Evolutionary conservation across 2,797 vertebrate species (phyloP).

Genomic region (Lagocephalus sceleratus): DNA sequence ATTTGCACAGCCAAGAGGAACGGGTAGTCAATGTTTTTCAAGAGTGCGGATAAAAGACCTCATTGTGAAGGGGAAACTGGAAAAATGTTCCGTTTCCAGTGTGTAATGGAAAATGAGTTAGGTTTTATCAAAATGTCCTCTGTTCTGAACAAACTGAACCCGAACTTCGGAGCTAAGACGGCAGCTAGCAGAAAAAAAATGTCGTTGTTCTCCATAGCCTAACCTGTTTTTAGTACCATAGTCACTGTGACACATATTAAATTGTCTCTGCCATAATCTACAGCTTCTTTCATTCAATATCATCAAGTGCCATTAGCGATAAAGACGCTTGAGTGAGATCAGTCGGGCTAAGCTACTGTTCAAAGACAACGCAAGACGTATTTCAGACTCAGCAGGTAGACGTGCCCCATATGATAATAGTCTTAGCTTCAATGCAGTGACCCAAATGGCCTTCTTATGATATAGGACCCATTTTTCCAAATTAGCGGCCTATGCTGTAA

Average conservation of each 20-base stretch:
- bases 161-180: conserved; percentile 25
- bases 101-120: conserved; percentile 58
- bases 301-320: conserved; percentile 58
- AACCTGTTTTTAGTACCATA: conserved; percentile 47
- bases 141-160: conserved; percentile 15
- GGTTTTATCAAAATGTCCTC: conserved; percentile 50
- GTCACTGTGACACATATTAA: conserved; percentile 38
- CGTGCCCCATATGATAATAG: conserved; percentile 69
- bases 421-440: conserved; percentile 65
- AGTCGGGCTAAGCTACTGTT: conserved; percentile 47
- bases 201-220: conserved; percentile 26
- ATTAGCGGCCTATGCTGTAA: conserved; percentile 3
- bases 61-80: conserved; percentile 41
- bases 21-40: conserved; percentile 58
- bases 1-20: conserved; percentile 67
- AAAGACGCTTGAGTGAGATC: conserved; percentile 57
- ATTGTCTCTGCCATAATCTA: conserved; percentile 59
- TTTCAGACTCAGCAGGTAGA: conserved; percentile 70
- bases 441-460: conserved; percentile 44
- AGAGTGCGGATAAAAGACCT: conserved; percentile 48
- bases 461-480: conserved; percentile 23
- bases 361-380: conserved; percentile 33
- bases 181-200: background rate
- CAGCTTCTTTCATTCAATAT: conserved; percentile 42
- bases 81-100: conserved; percentile 54